Evolutionary conservation across 2,888 invertebrate species (phyloP), one percentile per base, ranked within the genome.

Genomic region (Drosophila borealis): DNA sequence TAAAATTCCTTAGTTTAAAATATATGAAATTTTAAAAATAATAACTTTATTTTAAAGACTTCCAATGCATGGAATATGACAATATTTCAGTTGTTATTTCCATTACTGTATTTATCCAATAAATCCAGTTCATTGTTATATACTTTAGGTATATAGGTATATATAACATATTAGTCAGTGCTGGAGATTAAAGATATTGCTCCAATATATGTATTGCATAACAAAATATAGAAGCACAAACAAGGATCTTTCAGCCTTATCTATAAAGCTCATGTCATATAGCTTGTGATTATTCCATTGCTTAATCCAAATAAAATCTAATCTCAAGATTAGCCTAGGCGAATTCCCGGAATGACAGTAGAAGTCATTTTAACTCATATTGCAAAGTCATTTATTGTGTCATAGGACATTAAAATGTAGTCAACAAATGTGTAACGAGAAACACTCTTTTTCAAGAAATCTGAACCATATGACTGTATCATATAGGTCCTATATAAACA

Each of bases 191-290:
- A 29, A 25, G 46, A 46, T 29, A 45, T 45, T 53, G 17, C 17
- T 19, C 11, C 17, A 42, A 19, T 42, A 19, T 10, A 19, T 5
- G 19, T 5, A 33, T 8, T n/a, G 17, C 19, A 33, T 14, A 25
- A 8, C n/a, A 17, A 17, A 41, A 33, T 4, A 33, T 42, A 14
- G 11, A 54, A 42, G 3, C 42, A 34, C 55, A 55, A 25, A 45
- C 25, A 55, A 36, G 42, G 55, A 55, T 45, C 45, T 44, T 3
- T 36, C 21, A 21, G n/a, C 45, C 42, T 10, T 42, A 42, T 33
- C 10, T 42, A 4, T 17, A 21, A n/a, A 21, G 3, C 34, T 44
- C 33, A 21, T 42, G 53, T 42, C 19, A 33, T 42, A n/a, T 8
- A 39, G 39, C 39, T 3, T 29, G 8, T 25, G 37, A 37, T 2